Evolutionary conservation across 2,888 invertebrate species (phyloP), one percentile per base, ranked within the genome.

Genomic region (Netelia virgata): DNA sequence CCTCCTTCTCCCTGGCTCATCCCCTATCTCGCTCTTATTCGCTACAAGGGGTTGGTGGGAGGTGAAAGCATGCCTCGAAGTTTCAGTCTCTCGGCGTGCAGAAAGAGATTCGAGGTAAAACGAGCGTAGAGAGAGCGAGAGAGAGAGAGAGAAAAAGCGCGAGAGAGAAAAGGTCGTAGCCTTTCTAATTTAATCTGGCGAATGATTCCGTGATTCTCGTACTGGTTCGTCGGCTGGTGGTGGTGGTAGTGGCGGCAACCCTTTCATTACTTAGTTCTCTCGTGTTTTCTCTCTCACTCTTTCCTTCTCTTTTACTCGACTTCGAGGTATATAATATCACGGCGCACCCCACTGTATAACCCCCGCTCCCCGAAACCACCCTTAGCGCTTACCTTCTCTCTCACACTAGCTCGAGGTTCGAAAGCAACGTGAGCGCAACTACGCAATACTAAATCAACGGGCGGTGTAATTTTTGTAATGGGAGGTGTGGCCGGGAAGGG

Each of bases 381-480:
- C 57, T 73, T 55, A 47, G 70, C 43, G 68, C 23, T 61, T 16
- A 10, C 47, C 18, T 70, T 61, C 68, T 59, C 50, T 84, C 82
- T 85, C 88, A 77, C 82, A 73, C 80, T 70, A 64, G 73, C 77
- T 85, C 82, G 73, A 80, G 64, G 20, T 74, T 70, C 80, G 78
- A 85, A 70, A 76, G 64, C 84, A 74, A 77, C 70, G 86, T 80
- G 86, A 84, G 83, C 91, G 90, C 90, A 90, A 90, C 90, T 91
- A 91, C 91, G 90, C 91, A 91, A 92, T 91, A 92, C 92, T 93
- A 93, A 93, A 93, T 93, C 93, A 93, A 92, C 93, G 93, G 91
- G 90, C 92, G 87, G 91, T 92, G 93, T 93, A 93, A 93, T 93
- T 93, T 93, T 93, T 93, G 93, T 93, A 93, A 93, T 93, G 93